Evolutionary conservation across 2,888 invertebrate species (phyloP).

Genomic region (Cyclophora punctaria): DNA sequence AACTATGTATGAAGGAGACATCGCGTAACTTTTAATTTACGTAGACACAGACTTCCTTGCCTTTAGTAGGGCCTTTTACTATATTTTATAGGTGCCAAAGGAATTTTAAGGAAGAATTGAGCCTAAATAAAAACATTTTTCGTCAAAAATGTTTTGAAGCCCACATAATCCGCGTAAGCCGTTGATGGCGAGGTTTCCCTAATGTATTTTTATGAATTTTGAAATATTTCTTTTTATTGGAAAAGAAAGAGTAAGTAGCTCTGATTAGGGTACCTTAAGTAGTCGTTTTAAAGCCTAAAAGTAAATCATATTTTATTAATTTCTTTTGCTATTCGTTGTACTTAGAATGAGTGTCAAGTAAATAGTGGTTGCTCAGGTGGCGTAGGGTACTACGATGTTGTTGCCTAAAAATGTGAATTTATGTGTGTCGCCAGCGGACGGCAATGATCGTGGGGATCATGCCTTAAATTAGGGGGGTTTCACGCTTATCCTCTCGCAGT

Average conservation of each 20-base stretch:
- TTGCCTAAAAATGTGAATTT: constrained; percentile 70
- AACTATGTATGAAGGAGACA: constrained; percentile 70
- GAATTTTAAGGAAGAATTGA: constrained; percentile 32
- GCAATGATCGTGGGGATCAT: constrained; percentile 68
- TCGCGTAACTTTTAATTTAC: constrained; percentile 69
- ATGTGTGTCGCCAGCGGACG: constrained; percentile 56
- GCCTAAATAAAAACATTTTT: constrained; percentile 12
- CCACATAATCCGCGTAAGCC: constrained; percentile 8
- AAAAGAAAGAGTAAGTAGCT: too few species aligned
- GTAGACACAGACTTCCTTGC: constrained; percentile 40
- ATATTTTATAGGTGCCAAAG: constrained; percentile 46
- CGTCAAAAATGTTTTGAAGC: constrained; percentile 5
- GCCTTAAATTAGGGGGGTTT: constrained; percentile 69
- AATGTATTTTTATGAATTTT: constrained; percentile 6
- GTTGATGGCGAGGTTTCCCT: constrained; percentile 10
- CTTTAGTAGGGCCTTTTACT: constrained; percentile 49
- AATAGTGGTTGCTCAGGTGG: constrained; percentile 35
- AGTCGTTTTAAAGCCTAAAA: too few species aligned
- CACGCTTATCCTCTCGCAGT: constrained; percentile 64
- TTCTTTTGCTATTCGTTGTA: too few species aligned
- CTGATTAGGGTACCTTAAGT: too few species aligned
- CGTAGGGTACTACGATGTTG: constrained; percentile 23
- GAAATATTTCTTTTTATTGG: background rate
- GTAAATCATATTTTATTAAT: too few species aligned
- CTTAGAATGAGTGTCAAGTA: too few species aligned